Evolutionary conservation across 2,888 invertebrate genomes (phyloP).

Genomic region (Drosophila multiciliata): DNA sequence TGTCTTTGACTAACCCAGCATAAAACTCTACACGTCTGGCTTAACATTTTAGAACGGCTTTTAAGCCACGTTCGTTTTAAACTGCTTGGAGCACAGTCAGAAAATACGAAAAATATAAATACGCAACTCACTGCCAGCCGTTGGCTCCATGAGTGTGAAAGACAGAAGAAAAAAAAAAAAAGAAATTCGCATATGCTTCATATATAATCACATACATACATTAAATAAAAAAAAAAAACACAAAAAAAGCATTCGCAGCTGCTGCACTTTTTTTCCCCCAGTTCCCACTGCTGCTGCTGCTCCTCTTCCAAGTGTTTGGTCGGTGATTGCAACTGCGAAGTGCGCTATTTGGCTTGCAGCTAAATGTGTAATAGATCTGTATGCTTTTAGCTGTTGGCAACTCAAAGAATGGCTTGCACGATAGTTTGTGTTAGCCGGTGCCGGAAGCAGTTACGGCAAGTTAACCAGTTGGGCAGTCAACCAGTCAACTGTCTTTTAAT

Average conservation of each 20-base stretch:
- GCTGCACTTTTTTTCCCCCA: neutral
- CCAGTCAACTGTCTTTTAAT: slow-evolving; percentile 71
- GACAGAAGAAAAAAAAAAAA: slow-evolving; percentile 48
- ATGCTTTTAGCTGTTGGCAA: slow-evolving; percentile 5
- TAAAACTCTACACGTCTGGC: slow-evolving; percentile 73
- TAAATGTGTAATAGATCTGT: neutral
- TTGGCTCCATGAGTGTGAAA: slow-evolving; percentile 17
- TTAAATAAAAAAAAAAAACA: slow-evolving; percentile 27
- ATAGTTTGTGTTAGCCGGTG: slow-evolving; percentile 17
- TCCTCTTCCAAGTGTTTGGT: slow-evolving; percentile 15
- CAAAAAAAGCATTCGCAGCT: slow-evolving; percentile 41
- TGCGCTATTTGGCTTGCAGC: slow-evolving; percentile 31
- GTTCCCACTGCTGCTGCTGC: slow-evolving; percentile 4
- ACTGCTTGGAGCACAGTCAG: slow-evolving; percentile 21
- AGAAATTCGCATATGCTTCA: slow-evolving; percentile 42
- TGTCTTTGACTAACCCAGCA: slow-evolving; percentile 77
- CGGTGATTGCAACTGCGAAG: slow-evolving; percentile 29
- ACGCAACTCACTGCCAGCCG: slow-evolving; percentile 33
- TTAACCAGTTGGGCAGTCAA: slow-evolving; percentile 26
- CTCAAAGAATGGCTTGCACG: slow-evolving; percentile 17
- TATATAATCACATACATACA: slow-evolving; percentile 59
- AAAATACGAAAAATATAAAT: slow-evolving; percentile 35
- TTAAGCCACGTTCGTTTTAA: slow-evolving; percentile 55
- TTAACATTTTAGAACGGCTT: slow-evolving; percentile 67
- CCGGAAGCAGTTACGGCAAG: slow-evolving; percentile 6